A percentile compares a stretch with the other conserved stretches of the same genome.
phyloP scores from a whole-genome alignment of 2,797 vertebrate genomes.

The Pelobates cultripes region DNA sequence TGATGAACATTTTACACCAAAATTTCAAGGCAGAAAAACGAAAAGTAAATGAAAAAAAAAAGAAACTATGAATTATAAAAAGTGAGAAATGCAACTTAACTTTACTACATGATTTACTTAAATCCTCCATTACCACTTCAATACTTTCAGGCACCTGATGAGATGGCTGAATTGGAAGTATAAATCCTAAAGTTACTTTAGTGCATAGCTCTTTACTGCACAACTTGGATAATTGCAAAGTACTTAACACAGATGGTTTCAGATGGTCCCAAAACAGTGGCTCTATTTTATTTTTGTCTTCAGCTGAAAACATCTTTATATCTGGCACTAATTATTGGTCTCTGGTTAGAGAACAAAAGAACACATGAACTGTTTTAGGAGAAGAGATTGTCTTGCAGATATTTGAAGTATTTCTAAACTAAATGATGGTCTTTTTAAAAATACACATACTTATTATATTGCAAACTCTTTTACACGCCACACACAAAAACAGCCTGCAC shows the following conservation, averaged over 20 bases:
- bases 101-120: too few species aligned
- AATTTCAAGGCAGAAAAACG: too few species aligned
- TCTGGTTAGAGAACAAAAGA: slow-evolving; percentile 36
- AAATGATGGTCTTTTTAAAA: slow-evolving; percentile 11
- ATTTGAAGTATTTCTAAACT: slow-evolving; percentile 16
- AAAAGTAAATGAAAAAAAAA: too few species aligned
- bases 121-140: too few species aligned
- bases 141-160: too few species aligned
- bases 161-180: too few species aligned
- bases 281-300: slow-evolving; percentile 53
- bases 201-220: not conserved
- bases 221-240: slow-evolving; percentile 46
- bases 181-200: not conserved
- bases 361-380: slow-evolving; percentile 26
- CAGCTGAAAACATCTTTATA: slow-evolving; percentile 54
- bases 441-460: slow-evolving; percentile 44
- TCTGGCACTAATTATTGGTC: slow-evolving; percentile 54
- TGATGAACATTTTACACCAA: too few species aligned
- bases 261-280: slow-evolving; percentile 37
- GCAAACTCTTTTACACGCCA: slow-evolving; percentile 6
- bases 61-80: too few species aligned
- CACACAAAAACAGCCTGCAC: slow-evolving; percentile 18
- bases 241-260: slow-evolving; percentile 41
- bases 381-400: slow-evolving; percentile 26
- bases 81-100: too few species aligned